Evolutionary conservation across 2,797 vertebrate species (phyloP).

Genomic region (Anguilla pacifica): DNA sequence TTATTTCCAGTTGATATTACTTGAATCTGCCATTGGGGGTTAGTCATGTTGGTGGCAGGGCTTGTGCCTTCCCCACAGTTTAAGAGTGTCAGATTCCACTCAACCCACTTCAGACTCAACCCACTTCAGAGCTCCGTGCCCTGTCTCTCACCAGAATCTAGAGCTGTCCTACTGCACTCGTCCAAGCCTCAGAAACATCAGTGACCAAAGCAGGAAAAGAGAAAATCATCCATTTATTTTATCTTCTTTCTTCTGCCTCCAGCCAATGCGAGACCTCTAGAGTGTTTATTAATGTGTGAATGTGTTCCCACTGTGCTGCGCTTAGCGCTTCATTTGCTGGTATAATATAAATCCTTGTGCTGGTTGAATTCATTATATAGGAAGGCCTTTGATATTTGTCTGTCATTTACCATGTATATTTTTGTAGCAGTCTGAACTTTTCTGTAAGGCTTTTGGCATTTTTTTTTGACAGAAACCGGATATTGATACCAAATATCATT

Average conservation of each 20-base stretch:
- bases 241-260: constrained; percentile 6
- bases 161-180: background rate
- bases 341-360: constrained; percentile 32
- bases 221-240: background rate
- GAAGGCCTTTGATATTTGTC: background rate
- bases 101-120: background rate
- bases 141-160: constrained; percentile 15
- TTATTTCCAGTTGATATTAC: background rate
- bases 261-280: constrained; percentile 10
- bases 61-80: constrained; percentile 15
- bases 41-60: constrained; percentile 20
- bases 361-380: constrained; percentile 30
- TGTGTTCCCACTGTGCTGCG: constrained; percentile 36
- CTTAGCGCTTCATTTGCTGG: constrained; percentile 52
- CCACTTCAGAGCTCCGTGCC: background rate
- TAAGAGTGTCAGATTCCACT: background rate
- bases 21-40: constrained; percentile 12
- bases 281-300: constrained; percentile 29
- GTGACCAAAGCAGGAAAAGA: constrained; percentile 22
- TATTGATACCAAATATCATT: background rate
- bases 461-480: background rate
- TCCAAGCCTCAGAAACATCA: constrained; percentile 40
- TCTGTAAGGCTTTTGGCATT: background rate
- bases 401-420: background rate
- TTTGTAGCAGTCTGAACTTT: background rate